Evolutionary conservation across 2,113 vertebrate genomes (phyloP).

Genomic region (Noctilio leporinus): DNA sequence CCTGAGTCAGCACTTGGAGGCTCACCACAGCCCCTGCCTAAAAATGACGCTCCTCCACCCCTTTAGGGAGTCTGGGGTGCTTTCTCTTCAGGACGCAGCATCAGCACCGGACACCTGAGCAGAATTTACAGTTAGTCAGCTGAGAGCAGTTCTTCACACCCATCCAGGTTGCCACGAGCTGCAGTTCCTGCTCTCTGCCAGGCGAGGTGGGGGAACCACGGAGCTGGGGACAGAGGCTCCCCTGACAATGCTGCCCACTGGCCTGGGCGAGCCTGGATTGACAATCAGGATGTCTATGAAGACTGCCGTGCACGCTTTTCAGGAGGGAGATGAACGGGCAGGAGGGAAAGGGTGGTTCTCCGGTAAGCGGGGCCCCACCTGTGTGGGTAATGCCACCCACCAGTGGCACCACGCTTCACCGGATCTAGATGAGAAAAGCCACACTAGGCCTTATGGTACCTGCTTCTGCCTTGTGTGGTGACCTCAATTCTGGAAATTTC

Average conservation of each 20-base stretch:
- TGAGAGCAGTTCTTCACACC: background rate
- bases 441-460: background rate
- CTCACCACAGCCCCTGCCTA: background rate
- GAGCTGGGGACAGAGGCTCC: background rate
- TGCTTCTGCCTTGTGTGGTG: background rate
- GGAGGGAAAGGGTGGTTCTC: background rate
- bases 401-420: accelerated
- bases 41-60: background rate
- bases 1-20: background rate
- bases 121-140: background rate
- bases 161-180: background rate
- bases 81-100: background rate
- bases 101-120: background rate
- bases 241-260: background rate
- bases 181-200: background rate
- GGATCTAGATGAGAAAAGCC: background rate
- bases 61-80: background rate
- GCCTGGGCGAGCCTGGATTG: background rate
- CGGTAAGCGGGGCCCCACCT: background rate
- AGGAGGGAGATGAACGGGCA: background rate
- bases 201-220: background rate
- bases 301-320: background rate
- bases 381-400: background rate
- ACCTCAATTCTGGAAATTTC: background rate
- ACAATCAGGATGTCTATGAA: background rate